Conservation (phyloP, 2,113 vertebrate species). For the Lipotes vexillifer region DNA sequence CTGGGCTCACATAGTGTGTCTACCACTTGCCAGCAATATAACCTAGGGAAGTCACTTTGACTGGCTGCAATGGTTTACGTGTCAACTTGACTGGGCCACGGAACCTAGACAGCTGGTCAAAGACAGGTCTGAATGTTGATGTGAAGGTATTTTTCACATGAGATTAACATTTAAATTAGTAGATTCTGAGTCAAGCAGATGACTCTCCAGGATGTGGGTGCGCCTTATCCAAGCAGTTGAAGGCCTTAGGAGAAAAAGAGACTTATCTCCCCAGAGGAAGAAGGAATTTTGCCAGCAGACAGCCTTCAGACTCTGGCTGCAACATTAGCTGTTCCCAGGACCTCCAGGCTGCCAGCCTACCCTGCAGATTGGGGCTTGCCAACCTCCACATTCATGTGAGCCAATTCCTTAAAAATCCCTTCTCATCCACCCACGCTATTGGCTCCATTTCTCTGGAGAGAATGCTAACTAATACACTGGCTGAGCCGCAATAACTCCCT, state of each 20-base stretch:
- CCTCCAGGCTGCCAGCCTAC: not conserved
- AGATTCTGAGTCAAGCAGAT: not conserved
- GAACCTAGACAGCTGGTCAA: not conserved
- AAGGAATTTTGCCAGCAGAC: not conserved
- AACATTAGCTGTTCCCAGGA: not conserved
- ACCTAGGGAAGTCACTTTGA: not conserved
- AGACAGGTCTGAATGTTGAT: not conserved
- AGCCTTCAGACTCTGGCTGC: not conserved
- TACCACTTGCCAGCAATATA: not conserved
- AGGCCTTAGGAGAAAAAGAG: not conserved
- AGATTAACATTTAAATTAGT: not conserved
- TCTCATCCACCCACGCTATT: not conserved
- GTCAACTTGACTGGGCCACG: not conserved
- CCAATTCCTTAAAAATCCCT: not conserved
- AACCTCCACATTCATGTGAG: not conserved
- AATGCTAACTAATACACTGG: not conserved
- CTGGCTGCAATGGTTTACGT: not conserved
- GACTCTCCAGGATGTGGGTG: not conserved
- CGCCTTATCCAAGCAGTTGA: not conserved
- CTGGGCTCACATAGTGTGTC: not conserved
- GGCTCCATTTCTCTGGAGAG: not conserved
- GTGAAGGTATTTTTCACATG: not conserved
- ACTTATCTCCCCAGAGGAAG: not conserved
- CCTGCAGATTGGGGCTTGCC: not conserved
- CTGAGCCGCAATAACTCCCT: not conserved